Base-by-base conservation (phyloP, 2,888 invertebrate species). In the Oeneis ivallda region DNA sequence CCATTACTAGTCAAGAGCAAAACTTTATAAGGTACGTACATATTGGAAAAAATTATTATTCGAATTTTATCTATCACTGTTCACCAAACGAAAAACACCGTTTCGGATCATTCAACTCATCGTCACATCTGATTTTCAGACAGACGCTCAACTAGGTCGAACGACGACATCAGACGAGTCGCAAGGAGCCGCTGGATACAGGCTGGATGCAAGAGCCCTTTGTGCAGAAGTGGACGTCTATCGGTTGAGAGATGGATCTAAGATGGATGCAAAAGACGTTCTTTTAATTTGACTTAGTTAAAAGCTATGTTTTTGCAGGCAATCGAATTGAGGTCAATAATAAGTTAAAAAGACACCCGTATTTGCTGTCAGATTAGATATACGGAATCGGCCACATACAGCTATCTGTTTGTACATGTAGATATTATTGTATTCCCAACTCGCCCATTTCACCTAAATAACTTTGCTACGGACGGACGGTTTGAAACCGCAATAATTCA, bases 341-440 rank as follows among this genome's bases (percentile, higher is more conserved):
- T 50, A 9, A 50, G 49, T 11, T 50, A 50, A 26, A 26, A 9
- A 50, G 49, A 13, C 49, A 50, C 49, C 49, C 49, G 49, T 50
- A 50, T 50, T 50, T 50, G 49, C 26, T 26, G 19, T 26, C 13
- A 19, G 49, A 50, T 50, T 50, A 50, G 49, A 50, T 50, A 50
- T 47, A 50, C 26, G 11, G 26, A 49, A 49, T 19, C 49, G 19
- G 19, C 19, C 49, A 49, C 15, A 49, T 19, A 11, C 49, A 10
- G 7, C n/a, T 8, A n/a, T 15, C 8, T 45, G 45, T n/a, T n/a
- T 43, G 5, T n/a, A n/a, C n/a, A 45, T 47, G 10, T 47, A 17
- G 47, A 17, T 47, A 17, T 9, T 15, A 47, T 10, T 9, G 49
- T 19, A 49, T 49, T 53, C 37, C 53, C 53, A 9, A 15, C 34